Base-by-base conservation (phyloP, 2,888 invertebrate genomes). In the Scrobipalpa atriplicella region DNA sequence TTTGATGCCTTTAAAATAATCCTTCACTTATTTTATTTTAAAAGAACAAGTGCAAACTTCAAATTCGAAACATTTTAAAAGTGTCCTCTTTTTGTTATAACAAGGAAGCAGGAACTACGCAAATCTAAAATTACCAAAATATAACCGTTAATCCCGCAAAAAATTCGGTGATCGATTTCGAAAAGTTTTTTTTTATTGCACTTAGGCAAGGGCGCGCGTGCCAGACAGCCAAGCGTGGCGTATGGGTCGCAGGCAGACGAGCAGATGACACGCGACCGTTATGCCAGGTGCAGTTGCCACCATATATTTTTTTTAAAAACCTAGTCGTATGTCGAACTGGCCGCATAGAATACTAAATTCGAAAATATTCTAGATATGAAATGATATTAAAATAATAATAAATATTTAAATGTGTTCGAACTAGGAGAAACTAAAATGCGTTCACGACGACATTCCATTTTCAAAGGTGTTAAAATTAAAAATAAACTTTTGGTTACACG, bases 211-310 rank as follows among this genome's bases (percentile, higher is more conserved):
- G 83, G 85, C 58, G 73, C 85, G 82, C 84, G 86, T 85, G 86
- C 86, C 82, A 78, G 85, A 89, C 89, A 82, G 82, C 83, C 85
- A 85, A 83, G 80, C 90, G 89, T 91, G 88, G 83, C 88, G 86
- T 92, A 91, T 92, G 92, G 54, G 62, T 13, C 19, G 43, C 5
- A 19, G 83, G 72, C 75, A 77, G 81, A 80, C 81, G 84, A 83
- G 87, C 91, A 92, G 92, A 92, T 90, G 92, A 91, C 91, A 92
- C 89, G 86, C 88, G 91, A 90, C 92, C 92, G 92, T 92, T 92
- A 92, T 75, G 86, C 90, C 92, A 91, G 92, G 86, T 92, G 92
- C 90, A 85, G 76, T 69, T 70, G 70, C 71, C 73, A 67, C 69
- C 64, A 64, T 39, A 18, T 38, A n/a, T n/a, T n/a, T n/a, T 52